phyloP scores from a whole-genome alignment of 1,140 invertebrate genomes.

The Mya arenaria region DNA sequence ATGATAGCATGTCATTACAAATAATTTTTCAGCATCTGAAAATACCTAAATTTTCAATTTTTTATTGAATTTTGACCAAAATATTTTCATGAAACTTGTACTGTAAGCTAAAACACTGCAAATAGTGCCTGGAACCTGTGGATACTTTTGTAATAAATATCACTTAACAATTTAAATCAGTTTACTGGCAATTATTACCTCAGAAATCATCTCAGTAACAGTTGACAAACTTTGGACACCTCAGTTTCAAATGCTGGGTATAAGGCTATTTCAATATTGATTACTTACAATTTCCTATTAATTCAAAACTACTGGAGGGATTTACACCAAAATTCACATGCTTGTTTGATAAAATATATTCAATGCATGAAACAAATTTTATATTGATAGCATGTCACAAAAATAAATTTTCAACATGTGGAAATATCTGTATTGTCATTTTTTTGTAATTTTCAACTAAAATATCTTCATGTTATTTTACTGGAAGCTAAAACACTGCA shows the following conservation, averaged over 20 bases:
- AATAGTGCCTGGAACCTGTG: slow-evolving; percentile 23
- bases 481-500: neutral
- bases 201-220: no score
- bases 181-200: no score
- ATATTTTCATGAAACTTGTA: neutral
- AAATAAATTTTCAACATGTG: slow-evolving; percentile 25
- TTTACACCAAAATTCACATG: slow-evolving; percentile 1
- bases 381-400: slow-evolving; percentile 32
- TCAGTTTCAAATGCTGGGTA: slow-evolving; percentile 1
- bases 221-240: slow-evolving; percentile 21
- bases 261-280: slow-evolving; percentile 15
- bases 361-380: slow-evolving; percentile 9
- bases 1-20: slow-evolving; percentile 18
- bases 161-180: neutral
- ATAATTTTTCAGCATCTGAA: slow-evolving; percentile 14
- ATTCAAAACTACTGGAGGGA: neutral
- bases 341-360: slow-evolving; percentile 23
- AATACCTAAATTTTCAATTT: slow-evolving; percentile 18
- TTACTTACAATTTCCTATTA: slow-evolving; percentile 10
- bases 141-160: slow-evolving; percentile 28
- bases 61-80: neutral
- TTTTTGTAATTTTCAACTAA: slow-evolving; percentile 19
- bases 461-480: slow-evolving; percentile 29
- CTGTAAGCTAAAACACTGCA: slow-evolving; percentile 15
- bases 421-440: slow-evolving; percentile 26